Percentiles rank a stretch among this genome's conserved stretches.
phyloP scores from a whole-genome alignment of 2,113 vertebrate genomes.

The Etheostoma cragini region DNA sequence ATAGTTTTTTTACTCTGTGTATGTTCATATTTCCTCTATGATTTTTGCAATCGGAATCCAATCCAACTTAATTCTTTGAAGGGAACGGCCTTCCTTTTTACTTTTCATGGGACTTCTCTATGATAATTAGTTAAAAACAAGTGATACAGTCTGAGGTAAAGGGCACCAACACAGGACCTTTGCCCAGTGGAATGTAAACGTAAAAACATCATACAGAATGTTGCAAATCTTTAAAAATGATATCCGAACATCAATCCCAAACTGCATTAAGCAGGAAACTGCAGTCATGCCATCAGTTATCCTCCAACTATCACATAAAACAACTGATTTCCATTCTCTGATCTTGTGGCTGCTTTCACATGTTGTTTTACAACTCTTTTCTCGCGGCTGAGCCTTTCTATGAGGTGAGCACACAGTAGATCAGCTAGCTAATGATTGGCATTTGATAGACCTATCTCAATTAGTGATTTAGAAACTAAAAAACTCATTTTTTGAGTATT shows the following conservation, averaged over 20 bases:
- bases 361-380: background rate
- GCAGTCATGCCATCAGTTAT: background rate
- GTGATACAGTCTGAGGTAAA: background rate
- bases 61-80: slow-evolving; percentile 22
- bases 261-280: background rate
- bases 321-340: background rate
- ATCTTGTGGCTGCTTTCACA: background rate
- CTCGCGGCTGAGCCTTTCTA: background rate
- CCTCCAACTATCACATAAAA: background rate
- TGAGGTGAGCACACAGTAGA: too few relatives aligned
- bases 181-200: background rate
- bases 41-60: slow-evolving; percentile 25
- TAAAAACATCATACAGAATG: background rate
- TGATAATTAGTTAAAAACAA: slow-evolving; percentile 3
- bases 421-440: background rate
- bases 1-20: slow-evolving; percentile 20
- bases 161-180: background rate
- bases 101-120: background rate
- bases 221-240: background rate
- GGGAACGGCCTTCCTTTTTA: background rate
- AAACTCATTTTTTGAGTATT: too few relatives aligned
- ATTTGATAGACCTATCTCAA: too few relatives aligned
- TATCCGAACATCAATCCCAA: background rate
- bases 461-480: too few relatives aligned
- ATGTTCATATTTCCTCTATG: slow-evolving; percentile 41